Evolutionary conservation across 1,140 invertebrate genomes (phyloP), one percentile per base, ranked within the genome.

Genomic region (Plutomurus gul): DNA sequence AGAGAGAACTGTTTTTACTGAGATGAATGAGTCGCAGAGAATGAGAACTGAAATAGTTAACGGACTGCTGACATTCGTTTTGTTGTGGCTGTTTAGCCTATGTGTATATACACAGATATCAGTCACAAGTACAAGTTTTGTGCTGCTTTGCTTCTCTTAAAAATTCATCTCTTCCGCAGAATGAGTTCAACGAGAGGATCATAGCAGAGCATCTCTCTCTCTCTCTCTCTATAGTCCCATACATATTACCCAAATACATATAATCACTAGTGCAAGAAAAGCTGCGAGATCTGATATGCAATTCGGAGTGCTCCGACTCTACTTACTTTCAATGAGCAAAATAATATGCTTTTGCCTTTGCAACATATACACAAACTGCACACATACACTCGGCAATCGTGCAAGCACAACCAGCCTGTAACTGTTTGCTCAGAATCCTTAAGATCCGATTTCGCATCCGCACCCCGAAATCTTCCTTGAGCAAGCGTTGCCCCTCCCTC

Each of bases 361-460:
- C 56, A 65, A 65, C 56, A 65, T 36, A 65, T 30, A 65, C 27
- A 65, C 56, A n/a, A n/a, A n/a, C n/a, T n/a, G n/a, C n/a, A n/a
- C n/a, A n/a, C n/a, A n/a, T n/a, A n/a, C n/a, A n/a, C n/a, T n/a
- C n/a, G n/a, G n/a, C n/a, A 65, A 65, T 65, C 30, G 56, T 30
- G 56, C 36, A 65, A 65, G 56, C 30, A 65, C 27, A 33, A 33
- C 16, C 10, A 65, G 56, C 56, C 27, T 33, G 56, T 65, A 33
- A 33, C 56, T 65, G 18, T 65, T 65, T 30, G 56, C 56, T 30
- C 56, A 65, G 56, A 65, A 65, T 65, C 56, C 56, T n/a, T n/a
- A n/a, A n/a, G 56, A 65, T 75, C 73, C 43, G 43, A 75, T 47
- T 75, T 36, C 56, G 56, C 73, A 75, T 75, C 73, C 33, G 73